phyloP scores from a whole-genome alignment of 2,797 vertebrate species.

The Anomalospiza imberbis region DNA sequence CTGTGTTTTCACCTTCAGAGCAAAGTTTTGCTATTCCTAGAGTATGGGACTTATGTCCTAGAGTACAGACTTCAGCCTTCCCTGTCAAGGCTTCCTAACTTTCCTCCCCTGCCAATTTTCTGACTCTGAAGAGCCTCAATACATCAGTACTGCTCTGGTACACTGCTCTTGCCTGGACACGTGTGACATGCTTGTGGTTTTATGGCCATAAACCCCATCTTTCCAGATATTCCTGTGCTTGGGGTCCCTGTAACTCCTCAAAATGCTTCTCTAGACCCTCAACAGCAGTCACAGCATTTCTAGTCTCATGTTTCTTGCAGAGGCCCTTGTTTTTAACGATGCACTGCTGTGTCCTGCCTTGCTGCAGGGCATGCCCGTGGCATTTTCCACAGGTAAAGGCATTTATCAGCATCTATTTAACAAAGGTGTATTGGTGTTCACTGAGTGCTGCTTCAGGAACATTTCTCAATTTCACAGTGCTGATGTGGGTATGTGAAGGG shows the following conservation, averaged over 20 bases:
- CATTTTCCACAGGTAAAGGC: neutral
- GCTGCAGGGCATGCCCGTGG: neutral
- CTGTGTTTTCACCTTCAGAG: neutral
- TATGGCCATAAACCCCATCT: neutral
- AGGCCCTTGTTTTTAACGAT: neutral
- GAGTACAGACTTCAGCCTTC: neutral
- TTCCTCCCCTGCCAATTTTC: neutral
- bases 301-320: neutral
- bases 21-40: neutral
- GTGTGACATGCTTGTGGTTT: neutral
- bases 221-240: neutral
- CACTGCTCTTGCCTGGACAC: neutral
- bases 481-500: neutral
- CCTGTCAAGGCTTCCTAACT: neutral
- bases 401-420: neutral
- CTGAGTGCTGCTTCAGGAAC: neutral
- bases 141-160: neutral
- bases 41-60: neutral
- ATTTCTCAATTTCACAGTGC: fast-evolving
- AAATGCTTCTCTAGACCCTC: neutral
- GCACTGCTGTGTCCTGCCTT: neutral
- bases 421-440: neutral
- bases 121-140: neutral
- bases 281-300: neutral
- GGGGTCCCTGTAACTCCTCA: neutral